These are phyloP conservation scores for Medauroidea extradentata DNA, from an alignment of 1,140 invertebrate genomes.

Conservation along the genomic window DNA sequence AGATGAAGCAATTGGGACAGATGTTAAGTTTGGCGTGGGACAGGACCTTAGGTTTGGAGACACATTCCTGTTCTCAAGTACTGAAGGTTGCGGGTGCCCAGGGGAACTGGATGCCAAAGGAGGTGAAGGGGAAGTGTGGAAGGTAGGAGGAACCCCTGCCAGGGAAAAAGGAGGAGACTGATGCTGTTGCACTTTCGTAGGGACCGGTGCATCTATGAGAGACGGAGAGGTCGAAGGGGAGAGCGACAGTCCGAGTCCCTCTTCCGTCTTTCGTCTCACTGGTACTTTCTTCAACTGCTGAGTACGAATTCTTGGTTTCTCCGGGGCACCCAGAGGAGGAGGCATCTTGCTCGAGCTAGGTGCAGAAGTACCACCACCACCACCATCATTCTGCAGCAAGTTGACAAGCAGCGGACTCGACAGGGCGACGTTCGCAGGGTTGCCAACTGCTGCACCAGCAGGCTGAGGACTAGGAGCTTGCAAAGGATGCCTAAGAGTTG, in stretches of 20 bases:
- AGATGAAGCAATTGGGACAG: no score
- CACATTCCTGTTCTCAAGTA: background rate
- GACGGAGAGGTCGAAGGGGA: background rate
- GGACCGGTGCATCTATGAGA: conserved; percentile 2
- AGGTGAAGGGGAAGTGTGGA: background rate
- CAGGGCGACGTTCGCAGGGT: conserved; percentile 53
- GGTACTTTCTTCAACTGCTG: conserved; percentile 5
- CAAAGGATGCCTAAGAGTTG: no score
- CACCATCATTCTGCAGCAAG: conserved; percentile 80
- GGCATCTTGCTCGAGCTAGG: conserved; percentile 38
- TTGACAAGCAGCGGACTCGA: conserved; percentile 90
- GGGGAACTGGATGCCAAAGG: background rate
- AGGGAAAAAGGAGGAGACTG: background rate
- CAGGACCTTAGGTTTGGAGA: no score
- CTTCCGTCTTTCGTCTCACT: conserved; percentile 2
- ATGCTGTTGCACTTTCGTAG: conserved; percentile 16
- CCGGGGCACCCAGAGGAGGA: conserved; percentile 45
- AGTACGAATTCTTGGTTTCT: conserved; percentile 6
- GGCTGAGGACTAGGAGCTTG: no score
- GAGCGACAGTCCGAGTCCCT: no score
- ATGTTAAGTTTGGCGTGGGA: no score
- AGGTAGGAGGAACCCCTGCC: no score
- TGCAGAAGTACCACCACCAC: conserved; percentile 26
- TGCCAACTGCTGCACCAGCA: background rate
- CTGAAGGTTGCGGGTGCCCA: background rate